Conservation (phyloP, 1,140 invertebrate species). For the Cotesia chilonis region DNA sequence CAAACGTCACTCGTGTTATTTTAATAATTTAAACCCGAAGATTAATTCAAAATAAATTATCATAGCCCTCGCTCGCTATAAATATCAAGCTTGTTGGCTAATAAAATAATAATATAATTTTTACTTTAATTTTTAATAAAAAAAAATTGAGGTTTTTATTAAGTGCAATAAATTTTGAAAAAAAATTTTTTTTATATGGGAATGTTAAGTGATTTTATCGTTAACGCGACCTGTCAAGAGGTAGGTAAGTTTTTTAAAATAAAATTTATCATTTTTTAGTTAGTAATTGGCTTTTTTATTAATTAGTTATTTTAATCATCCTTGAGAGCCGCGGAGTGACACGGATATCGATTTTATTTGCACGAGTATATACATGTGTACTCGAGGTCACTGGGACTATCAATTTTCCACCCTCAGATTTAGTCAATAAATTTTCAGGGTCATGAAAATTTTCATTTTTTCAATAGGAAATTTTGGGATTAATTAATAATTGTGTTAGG, state of each 20-base stretch:
- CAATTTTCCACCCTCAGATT: conserved; percentile 43
- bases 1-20: no score
- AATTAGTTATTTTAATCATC: not conserved
- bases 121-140: no score
- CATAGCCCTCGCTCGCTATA: no score
- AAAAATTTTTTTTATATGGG: conserved; percentile 45
- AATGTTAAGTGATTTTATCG: conserved; percentile 60
- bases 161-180: conserved; percentile 20
- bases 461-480: no score
- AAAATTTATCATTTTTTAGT: conserved; percentile 18
- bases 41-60: no score
- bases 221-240: conserved; percentile 60
- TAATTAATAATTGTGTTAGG: no score
- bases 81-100: no score
- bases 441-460: not conserved
- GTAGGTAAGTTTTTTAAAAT: conserved; percentile 57
- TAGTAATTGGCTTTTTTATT: not conserved
- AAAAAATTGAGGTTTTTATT: not conserved
- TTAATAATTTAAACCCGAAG: no score
- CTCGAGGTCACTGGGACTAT: conserved; percentile 55
- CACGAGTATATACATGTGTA: conserved; percentile 30
- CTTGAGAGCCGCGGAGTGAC: conserved; percentile 40
- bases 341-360: conserved; percentile 49
- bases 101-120: no score
- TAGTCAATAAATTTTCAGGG: conserved; percentile 42